These are phyloP conservation scores for Anoplopoma fimbria DNA, from an alignment of 2,113 vertebrate species.

Conservation along the genomic window DNA sequence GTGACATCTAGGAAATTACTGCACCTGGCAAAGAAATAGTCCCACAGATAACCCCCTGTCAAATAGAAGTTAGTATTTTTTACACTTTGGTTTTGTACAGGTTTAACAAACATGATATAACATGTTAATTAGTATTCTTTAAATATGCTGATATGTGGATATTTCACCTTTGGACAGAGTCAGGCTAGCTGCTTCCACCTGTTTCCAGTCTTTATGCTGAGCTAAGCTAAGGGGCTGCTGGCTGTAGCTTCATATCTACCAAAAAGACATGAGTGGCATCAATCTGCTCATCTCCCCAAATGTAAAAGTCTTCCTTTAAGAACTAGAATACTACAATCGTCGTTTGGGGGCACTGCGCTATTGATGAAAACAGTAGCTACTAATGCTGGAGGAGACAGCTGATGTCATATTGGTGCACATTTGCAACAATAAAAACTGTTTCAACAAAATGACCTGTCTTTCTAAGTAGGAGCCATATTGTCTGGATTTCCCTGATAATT, in stretches of 20 bases:
- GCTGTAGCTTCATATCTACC: neutral
- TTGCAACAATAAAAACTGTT: constrained; percentile 36
- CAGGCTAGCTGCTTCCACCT: neutral
- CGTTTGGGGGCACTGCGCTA: neutral
- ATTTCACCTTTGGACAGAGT: neutral
- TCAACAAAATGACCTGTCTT: constrained; percentile 35
- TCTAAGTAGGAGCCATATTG: constrained; percentile 46
- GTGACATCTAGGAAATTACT: neutral
- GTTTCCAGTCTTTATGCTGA: neutral
- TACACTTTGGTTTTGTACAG: neutral
- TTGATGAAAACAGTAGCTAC: constrained; percentile 8
- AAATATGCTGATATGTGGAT: neutral
- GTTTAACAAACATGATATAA: constrained; percentile 10
- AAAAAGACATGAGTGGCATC: neutral
- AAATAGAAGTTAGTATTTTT: neutral
- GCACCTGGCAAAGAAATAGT: neutral
- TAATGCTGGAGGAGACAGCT: constrained; percentile 11
- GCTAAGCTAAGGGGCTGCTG: neutral
- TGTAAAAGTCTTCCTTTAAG: constrained; percentile 6
- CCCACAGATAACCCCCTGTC: neutral
- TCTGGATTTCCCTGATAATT: constrained; percentile 57
- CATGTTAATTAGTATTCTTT: neutral
- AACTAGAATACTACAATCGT: too few relatives aligned
- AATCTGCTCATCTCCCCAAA: constrained; percentile 18
- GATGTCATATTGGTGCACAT: constrained; percentile 27